A percentile compares a stretch with the other conserved stretches of the same genome.
phyloP scores from a whole-genome alignment of 2,797 vertebrate species.

The Sphaeramia orbicularis region DNA sequence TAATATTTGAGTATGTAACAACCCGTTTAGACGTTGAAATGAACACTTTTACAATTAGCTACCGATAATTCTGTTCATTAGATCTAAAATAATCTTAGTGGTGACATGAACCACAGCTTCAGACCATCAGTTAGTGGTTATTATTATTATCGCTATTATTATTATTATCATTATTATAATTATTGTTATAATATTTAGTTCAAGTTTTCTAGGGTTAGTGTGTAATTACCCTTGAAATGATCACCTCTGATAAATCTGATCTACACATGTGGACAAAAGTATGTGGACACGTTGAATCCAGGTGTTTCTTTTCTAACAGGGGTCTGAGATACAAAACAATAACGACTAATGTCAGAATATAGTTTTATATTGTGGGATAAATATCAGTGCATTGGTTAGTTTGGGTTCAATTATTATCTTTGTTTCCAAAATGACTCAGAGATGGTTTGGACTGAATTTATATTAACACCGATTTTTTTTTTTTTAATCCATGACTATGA shows the following conservation, averaged over 20 bases:
- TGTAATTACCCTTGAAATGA: conserved; percentile 3
- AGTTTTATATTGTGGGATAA: too few relatives aligned
- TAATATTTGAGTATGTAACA: conserved; percentile 12
- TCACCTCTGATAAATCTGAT: conserved; percentile 1
- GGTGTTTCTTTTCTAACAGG: too few relatives aligned
- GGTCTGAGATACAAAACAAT: too few relatives aligned
- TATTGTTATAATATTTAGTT: conserved; percentile 20
- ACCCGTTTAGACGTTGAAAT: conserved; percentile 48
- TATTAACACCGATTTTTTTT: too few relatives aligned
- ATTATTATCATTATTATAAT: conserved; percentile 6
- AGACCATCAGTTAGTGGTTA: neutral
- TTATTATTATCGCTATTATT: neutral
- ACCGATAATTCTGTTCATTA: neutral
- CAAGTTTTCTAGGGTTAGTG: conserved; percentile 42
- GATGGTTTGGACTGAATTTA: too few relatives aligned
- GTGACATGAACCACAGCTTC: conserved; percentile 15
- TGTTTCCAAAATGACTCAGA: too few relatives aligned
- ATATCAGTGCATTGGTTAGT: too few relatives aligned
- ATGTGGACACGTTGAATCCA: too few relatives aligned
- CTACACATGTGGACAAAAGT: too few relatives aligned
- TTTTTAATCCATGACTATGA: too few relatives aligned
- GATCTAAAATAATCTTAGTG: neutral
- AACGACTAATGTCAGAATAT: too few relatives aligned
- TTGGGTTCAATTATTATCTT: too few relatives aligned
- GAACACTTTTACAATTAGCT: conserved; percentile 20